Percentiles rank a stretch among this genome's conserved stretches.
phyloP scores from a whole-genome alignment of 1,140 invertebrate genomes.

The Maconellicoccus hirsutus region DNA sequence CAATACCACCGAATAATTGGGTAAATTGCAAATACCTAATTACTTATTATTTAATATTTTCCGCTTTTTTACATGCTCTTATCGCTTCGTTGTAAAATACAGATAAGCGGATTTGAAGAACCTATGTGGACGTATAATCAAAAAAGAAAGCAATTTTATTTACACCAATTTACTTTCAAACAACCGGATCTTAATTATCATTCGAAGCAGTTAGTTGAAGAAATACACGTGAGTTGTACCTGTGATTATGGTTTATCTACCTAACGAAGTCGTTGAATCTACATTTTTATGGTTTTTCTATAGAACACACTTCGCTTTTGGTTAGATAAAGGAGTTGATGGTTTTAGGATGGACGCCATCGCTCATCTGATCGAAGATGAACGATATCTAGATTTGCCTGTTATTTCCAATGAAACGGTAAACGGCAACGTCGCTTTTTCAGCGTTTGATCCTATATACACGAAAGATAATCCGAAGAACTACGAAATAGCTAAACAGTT shows the following conservation, averaged over 20 bases:
- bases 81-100: neutral
- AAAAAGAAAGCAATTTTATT: conserved; percentile 53
- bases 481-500: conserved; percentile 50
- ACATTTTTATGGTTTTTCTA: too few relatives aligned
- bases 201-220: too few relatives aligned
- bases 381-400: conserved; percentile 34
- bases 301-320: conserved; percentile 46
- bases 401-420: neutral
- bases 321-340: conserved; percentile 53
- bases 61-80: too few relatives aligned
- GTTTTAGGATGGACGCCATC: conserved; percentile 53
- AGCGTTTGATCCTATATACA: conserved; percentile 44
- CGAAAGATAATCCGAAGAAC: conserved; percentile 45
- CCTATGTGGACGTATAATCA: conserved; percentile 58
- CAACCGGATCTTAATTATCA: conserved; percentile 66
- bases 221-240: too few relatives aligned
- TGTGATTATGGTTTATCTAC: too few relatives aligned
- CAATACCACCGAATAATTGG: conserved; percentile 60
- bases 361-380: conserved; percentile 38
- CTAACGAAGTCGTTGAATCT: too few relatives aligned
- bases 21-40: too few relatives aligned
- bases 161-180: conserved; percentile 54
- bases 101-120: conserved; percentile 36
- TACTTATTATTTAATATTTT: too few relatives aligned
- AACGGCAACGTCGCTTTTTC: conserved; percentile 12